Evolutionary conservation across 1,140 invertebrate genomes (phyloP).

Genomic region (Drosophila arawakana): DNA sequence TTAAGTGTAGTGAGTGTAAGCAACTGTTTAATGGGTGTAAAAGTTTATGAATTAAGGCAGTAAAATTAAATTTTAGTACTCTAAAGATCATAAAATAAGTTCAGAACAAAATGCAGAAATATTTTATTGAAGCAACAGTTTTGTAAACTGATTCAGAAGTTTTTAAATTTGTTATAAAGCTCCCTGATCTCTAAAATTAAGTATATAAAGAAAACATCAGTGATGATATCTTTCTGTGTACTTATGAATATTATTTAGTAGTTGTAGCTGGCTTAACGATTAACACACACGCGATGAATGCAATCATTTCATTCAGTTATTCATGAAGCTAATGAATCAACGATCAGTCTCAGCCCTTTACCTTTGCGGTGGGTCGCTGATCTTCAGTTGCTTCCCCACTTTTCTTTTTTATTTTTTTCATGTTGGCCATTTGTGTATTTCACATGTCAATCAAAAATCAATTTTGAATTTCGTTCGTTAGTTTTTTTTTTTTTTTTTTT

Average conservation of each 20-base stretch:
- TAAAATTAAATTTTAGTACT: too few species aligned
- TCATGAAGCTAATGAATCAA: slow-evolving; percentile 33
- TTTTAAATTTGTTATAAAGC: too few species aligned
- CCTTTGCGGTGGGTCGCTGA: slow-evolving; percentile 27
- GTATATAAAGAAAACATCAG: too few species aligned
- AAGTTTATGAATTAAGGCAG: too few species aligned
- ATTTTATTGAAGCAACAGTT: too few species aligned
- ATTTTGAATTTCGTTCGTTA: slow-evolving; percentile 53
- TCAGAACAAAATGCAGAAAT: too few species aligned
- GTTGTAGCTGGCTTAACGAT: neutral
- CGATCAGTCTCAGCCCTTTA: slow-evolving; percentile 5
- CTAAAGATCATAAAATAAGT: too few species aligned
- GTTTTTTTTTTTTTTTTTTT: slow-evolving; percentile 9
- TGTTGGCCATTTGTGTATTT: slow-evolving; percentile 68
- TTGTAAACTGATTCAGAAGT: too few species aligned
- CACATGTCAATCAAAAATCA: slow-evolving; percentile 82
- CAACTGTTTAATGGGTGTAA: too few species aligned
- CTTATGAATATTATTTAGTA: slow-evolving; percentile 13
- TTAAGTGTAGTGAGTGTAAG: slow-evolving; percentile 5
- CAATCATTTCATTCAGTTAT: slow-evolving; percentile 32
- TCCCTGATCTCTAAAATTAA: too few species aligned
- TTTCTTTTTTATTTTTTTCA: neutral
- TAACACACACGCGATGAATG: slow-evolving; percentile 45
- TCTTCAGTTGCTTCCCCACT: neutral
- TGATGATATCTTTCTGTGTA: neutral